phyloP scores from a whole-genome alignment of 2,888 invertebrate genomes.

The Stenotaenia linearis region DNA sequence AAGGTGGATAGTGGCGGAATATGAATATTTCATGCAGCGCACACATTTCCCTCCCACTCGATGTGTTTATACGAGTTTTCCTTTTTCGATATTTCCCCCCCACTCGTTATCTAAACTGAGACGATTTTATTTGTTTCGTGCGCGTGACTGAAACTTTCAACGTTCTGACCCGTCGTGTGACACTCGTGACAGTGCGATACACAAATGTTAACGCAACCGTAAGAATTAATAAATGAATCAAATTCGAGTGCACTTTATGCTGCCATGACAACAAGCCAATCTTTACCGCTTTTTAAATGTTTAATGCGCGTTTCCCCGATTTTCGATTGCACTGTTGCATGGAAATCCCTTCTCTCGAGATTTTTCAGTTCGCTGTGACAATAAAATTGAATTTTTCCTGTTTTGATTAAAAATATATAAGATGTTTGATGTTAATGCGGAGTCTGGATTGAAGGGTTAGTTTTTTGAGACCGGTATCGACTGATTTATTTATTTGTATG shows the following conservation, averaged over 20 bases:
- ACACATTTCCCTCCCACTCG: not conserved
- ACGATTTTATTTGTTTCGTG: not conserved
- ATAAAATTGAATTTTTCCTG: not conserved
- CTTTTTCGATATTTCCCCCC: not conserved
- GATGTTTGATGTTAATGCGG: not conserved
- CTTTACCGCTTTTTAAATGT: not conserved
- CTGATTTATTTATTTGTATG: constrained; percentile 7
- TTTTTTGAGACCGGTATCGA: not conserved
- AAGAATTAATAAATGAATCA: not conserved
- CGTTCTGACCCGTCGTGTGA: not conserved
- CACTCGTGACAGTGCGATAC: not conserved
- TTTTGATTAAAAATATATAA: no score
- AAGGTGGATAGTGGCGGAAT: not conserved
- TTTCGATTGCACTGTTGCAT: not conserved
- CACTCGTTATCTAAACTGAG: not conserved
- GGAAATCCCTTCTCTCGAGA: not conserved
- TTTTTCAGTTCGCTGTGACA: not conserved
- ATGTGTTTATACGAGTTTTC: not conserved
- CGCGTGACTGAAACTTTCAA: constrained; percentile 8
- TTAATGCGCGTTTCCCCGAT: not conserved
- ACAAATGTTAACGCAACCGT: not conserved
- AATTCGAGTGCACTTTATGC: not conserved
- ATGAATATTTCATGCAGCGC: not conserved
- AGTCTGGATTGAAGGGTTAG: not conserved
- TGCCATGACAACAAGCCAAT: not conserved